Percentiles rank a stretch among this genome's conserved stretches.
phyloP scores from a whole-genome alignment of 2,888 invertebrate genomes.

The Kryphioiulus occultus region DNA sequence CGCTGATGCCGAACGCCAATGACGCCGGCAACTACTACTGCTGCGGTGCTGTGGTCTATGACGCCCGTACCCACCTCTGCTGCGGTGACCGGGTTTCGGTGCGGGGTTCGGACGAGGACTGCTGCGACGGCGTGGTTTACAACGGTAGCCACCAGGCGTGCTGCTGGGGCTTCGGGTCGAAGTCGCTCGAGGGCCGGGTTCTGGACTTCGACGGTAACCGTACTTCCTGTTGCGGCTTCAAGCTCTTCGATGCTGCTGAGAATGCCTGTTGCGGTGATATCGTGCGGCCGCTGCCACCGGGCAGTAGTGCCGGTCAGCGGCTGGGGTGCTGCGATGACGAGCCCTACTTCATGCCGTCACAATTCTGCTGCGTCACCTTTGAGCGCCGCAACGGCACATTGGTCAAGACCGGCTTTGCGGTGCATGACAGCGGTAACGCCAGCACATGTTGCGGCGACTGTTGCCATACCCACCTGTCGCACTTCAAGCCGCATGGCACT shows the following conservation, averaged over 20 bases:
- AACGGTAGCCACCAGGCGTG: background rate
- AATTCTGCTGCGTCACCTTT: background rate
- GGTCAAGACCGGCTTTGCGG: background rate
- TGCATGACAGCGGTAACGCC: background rate
- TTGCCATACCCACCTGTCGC: background rate
- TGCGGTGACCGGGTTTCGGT: background rate
- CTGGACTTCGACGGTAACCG: background rate
- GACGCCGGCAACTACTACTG: background rate
- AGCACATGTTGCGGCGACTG: background rate
- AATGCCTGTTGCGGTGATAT: background rate
- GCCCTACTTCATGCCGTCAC: background rate
- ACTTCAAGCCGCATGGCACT: background rate
- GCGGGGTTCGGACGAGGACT: background rate
- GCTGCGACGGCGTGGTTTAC: constrained; percentile 24
- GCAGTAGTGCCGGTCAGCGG: background rate
- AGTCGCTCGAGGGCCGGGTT: background rate
- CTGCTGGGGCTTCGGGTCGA: background rate
- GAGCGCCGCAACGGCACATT: background rate
- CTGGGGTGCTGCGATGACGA: background rate
- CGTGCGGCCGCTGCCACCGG: background rate
- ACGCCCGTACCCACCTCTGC: constrained; percentile 11
- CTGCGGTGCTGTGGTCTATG: constrained; percentile 42
- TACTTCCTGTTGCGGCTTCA: background rate
- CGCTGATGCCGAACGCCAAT: background rate
- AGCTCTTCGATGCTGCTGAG: background rate